These are phyloP conservation scores for Phacellophora camtschatica DNA, from an alignment of 30 jellyfish, hydroid and myxozoan species.

Conservation along the genomic window DNA sequence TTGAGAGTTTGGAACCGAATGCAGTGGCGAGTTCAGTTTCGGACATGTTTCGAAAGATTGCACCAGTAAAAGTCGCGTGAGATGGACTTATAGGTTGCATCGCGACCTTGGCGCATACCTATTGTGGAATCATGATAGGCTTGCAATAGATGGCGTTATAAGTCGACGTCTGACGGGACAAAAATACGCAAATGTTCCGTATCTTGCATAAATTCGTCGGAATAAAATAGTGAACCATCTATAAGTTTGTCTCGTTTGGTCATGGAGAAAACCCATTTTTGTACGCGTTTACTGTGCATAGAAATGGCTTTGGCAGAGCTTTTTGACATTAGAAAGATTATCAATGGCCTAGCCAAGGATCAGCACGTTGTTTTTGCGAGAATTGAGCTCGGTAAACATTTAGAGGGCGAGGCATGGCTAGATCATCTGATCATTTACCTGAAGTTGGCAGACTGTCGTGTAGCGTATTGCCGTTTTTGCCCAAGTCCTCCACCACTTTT, in stretches of 20 bases:
- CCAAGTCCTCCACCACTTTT: too few relatives aligned
- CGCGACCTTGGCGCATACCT: slow-evolving; percentile 6
- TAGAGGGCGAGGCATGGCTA: not conserved
- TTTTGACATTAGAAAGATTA: not conserved
- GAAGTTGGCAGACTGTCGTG: not conserved
- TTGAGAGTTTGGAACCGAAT: slow-evolving; percentile 1
- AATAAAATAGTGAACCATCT: slow-evolving; percentile 24
- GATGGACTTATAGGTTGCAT: slow-evolving; percentile 27
- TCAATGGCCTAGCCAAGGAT: not conserved
- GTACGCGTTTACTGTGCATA: not conserved
- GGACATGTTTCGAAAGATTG: slow-evolving; percentile 32
- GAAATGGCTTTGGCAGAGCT: not conserved
- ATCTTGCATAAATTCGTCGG: slow-evolving; percentile 37
- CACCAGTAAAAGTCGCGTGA: slow-evolving; percentile 42
- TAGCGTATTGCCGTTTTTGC: not conserved
- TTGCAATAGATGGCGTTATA: slow-evolving; percentile 7
- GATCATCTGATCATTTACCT: not conserved
- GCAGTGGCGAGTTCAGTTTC: slow-evolving; percentile 44
- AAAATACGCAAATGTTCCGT: slow-evolving; percentile 16
- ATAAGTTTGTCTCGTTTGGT: slow-evolving; percentile 16
- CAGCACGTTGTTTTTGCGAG: not conserved
- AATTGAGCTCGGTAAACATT: not conserved
- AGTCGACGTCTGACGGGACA: not conserved
- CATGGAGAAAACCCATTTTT: slow-evolving; percentile 3
- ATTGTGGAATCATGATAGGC: slow-evolving; percentile 5